Conservation (phyloP, 2,797 vertebrate genomes). For the Xiphophorus birchmanni region DNA sequence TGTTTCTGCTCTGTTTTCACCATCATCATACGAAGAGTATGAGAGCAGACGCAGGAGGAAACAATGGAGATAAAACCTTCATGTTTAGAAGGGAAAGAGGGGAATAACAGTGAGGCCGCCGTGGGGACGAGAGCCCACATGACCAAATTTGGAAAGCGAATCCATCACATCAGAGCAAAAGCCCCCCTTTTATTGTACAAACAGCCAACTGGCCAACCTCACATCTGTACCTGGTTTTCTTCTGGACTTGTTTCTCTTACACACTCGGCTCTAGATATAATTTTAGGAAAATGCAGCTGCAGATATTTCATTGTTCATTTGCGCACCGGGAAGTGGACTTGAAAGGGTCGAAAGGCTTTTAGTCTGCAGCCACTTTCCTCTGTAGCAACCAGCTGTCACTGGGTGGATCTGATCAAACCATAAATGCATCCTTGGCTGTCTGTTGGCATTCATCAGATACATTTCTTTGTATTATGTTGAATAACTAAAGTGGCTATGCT, state of each 20-base stretch:
- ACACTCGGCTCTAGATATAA: neutral
- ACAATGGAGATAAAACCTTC: conserved; percentile 7
- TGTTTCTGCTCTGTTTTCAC: conserved; percentile 15
- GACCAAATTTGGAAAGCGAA: conserved; percentile 58
- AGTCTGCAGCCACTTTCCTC: conserved; percentile 16
- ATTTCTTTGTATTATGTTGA: neutral
- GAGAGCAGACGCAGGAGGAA: neutral
- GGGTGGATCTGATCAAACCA: conserved; percentile 26
- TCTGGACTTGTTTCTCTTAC: conserved; percentile 7
- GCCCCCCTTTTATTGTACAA: conserved; percentile 39
- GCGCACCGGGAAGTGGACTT: neutral
- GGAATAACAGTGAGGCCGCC: neutral
- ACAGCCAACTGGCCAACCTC: conserved; percentile 33
- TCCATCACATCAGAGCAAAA: conserved; percentile 28
- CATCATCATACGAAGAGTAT: neutral
- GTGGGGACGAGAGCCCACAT: neutral
- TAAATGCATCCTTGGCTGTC: conserved; percentile 2
- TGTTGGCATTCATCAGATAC: neutral
- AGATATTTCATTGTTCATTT: neutral
- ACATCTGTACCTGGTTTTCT: conserved; percentile 22
- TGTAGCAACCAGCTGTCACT: conserved; percentile 42
- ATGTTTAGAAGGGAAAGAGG: conserved; percentile 7
- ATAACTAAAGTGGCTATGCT: neutral
- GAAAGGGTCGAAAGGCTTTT: neutral
- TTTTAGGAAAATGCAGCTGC: conserved; percentile 11